Base-by-base conservation (phyloP, 2,797 vertebrate genomes). In the Eurystomus glaucurus region DNA sequence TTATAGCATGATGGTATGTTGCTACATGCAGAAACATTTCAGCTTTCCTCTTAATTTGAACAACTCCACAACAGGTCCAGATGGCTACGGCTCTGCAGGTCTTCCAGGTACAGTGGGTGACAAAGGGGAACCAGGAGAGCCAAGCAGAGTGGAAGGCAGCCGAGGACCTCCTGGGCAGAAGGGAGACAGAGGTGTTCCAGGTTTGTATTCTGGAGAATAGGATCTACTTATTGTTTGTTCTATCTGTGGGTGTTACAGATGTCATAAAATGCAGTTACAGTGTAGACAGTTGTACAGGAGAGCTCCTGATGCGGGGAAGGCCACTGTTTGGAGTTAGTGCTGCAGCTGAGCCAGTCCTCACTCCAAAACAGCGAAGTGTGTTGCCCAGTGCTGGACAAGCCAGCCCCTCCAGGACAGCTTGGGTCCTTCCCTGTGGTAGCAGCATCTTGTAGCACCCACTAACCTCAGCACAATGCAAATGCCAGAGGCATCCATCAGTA, bases 141-240 rank as follows among this genome's bases (percentile, higher is more conserved):
- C 98, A 14, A 99, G 99, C 96, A 98, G 90, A 66, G 91, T 98
- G 48, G 76, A 91, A 60, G 99, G 99, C 50, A 41, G 97, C 46
- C 95, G 90, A 18, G 99, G 99, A 79, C 72, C 86, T 74, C 68
- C 64, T 0, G 99, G 99, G 66, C 96, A 94, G 26, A 99, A 99
- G 96, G 99, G 99, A 85, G 98, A 95, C 50, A 98, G 92, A 82
- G 99, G 99, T 85, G 94, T 97, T 80, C 82, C 74, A 98, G 99
- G 99, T 99, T 29, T 95, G 98, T 94, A 23, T 57, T 50, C 29
- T 1, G 2, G 37, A 83, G 89, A 68, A 29, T 16, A 20, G 16
- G 39, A 77, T 50, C 60, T 43, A 41, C 55, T 61, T 64, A 25
- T 4, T 45, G 18, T 7, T 72, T 93, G 37, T 58, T 87, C 48